Conservation (phyloP, 2,797 vertebrate species). For the Centropyge bicolor region DNA sequence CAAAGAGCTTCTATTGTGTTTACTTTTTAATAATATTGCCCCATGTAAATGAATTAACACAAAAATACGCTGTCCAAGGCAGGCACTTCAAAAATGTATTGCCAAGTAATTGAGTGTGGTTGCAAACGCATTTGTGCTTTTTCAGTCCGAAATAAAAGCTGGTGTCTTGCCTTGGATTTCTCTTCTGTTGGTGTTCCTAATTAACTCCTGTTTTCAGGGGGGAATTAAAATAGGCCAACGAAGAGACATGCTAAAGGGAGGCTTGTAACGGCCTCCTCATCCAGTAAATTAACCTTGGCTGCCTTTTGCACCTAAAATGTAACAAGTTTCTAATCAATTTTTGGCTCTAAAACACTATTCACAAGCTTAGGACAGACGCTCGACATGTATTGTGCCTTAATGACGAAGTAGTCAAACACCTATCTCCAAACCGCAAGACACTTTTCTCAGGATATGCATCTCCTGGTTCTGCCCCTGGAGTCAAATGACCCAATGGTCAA, state of each 20-base stretch:
- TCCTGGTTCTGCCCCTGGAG: conserved; percentile 14
- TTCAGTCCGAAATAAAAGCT: conserved; percentile 67
- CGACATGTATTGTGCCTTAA: conserved; percentile 48
- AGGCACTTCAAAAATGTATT: conserved; percentile 59
- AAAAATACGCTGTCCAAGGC: conserved; percentile 54
- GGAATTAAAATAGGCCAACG: conserved; percentile 79
- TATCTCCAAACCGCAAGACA: conserved; percentile 55
- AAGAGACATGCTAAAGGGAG: conserved; percentile 71
- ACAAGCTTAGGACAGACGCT: conserved; percentile 55
- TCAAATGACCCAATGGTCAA: conserved; percentile 30
- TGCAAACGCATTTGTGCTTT: conserved; percentile 62
- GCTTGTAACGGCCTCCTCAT: conserved; percentile 71
- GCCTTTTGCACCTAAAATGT: conserved; percentile 72
- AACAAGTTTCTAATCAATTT: conserved; percentile 72
- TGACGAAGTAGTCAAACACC: conserved; percentile 50
- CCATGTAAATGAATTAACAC: conserved; percentile 64
- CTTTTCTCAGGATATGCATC: conserved; percentile 32
- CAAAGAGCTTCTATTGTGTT: conserved; percentile 76
- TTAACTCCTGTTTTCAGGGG: conserved; percentile 79
- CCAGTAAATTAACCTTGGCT: conserved; percentile 83
- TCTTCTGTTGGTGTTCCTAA: conserved; percentile 75
- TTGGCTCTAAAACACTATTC: conserved; percentile 47
- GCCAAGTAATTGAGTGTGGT: conserved; percentile 67
- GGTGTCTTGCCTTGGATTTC: conserved; percentile 62
- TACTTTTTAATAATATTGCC: conserved; percentile 74